Base-by-base conservation (phyloP, 2,797 vertebrate genomes). In the Onychomys torridus region DNA sequence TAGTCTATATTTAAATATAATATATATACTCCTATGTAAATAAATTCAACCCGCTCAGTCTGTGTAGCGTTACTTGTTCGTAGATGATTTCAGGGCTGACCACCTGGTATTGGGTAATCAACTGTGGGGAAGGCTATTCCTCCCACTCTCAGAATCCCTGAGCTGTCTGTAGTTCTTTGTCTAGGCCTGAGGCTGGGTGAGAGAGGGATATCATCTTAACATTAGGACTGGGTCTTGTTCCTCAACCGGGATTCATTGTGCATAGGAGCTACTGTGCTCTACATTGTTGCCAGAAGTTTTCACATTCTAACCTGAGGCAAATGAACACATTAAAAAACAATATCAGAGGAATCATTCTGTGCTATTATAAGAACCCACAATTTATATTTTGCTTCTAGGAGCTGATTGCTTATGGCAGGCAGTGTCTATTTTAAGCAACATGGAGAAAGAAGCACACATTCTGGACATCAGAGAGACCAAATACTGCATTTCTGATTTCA, bases 391-490 rank as follows among this genome's bases (percentile, higher is more conserved):
- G 46, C 11, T 63, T 94, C 57, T 21, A 65, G 78, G 92, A 94
- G 83, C 57, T 85, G 75, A 96, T 95, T 25, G 63, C n/a, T 93
- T 90, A n/a, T 94, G 75, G 96, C 40, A 52, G 61, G 61, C 43
- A 75, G 86, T 52, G 34, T 94, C 75, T 97, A 83, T 95, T 90
- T 97, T 67, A 90, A 90, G 93, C 75, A 82, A 52, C 29, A 16
- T 3, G 13, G 77, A 46, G 57, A 32, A 86, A 32, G 65, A 89
- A 65, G 6, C 52, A 6, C 37, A 67, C 43, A 87, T 91, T 75
- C 52, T 49, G 52, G 69, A 84, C 40, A 77, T 95, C 67, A 89
- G 91, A 91, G 52, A 83, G 83, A 83, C 89, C 46, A 86, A 92
- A 93, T 40, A 27, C 40, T 61, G 10, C 11, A 88, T 37, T 96